Percentiles rank a stretch among this genome's conserved stretches.
Conservation (phyloP, 1,140 invertebrate species). For the Drosophila funebris region DNA sequence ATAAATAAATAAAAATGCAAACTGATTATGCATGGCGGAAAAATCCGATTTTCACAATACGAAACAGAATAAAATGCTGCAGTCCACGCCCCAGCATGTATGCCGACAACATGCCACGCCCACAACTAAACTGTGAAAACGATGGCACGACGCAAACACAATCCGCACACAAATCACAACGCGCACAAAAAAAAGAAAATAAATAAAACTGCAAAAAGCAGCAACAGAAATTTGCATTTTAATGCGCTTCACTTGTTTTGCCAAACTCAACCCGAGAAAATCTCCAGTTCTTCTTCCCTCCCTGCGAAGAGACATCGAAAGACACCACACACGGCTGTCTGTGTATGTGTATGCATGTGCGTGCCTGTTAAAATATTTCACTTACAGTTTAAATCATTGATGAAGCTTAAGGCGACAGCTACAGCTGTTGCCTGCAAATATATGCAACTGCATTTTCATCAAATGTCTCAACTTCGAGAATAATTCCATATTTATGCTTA, state of each 20-base stretch:
- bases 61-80: slow-evolving; percentile 34
- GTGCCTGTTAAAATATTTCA: slow-evolving; percentile 36
- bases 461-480: neutral
- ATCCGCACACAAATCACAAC: slow-evolving; percentile 70
- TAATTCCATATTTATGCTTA: neutral
- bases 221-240: slow-evolving; percentile 74
- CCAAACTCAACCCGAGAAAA: slow-evolving; percentile 27
- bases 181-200: slow-evolving; percentile 24
- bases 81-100: slow-evolving; percentile 31
- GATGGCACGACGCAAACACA: slow-evolving; percentile 36
- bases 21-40: slow-evolving; percentile 80
- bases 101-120: slow-evolving; percentile 53
- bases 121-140: slow-evolving; percentile 70
- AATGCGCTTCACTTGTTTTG: slow-evolving; percentile 80
- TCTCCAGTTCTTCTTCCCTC: slow-evolving; percentile 25
- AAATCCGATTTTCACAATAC: slow-evolving; percentile 64
- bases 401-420: slow-evolving; percentile 26
- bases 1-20: slow-evolving; percentile 80
- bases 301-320: slow-evolving; percentile 16
- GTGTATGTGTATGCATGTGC: slow-evolving; percentile 1
- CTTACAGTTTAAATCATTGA: slow-evolving; percentile 27
- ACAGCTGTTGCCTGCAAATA: slow-evolving; percentile 24
- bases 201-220: slow-evolving; percentile 19
- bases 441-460: slow-evolving; percentile 17
- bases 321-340: slow-evolving; percentile 6